These are phyloP conservation scores for Athalia rosae DNA, from an alignment of 2,888 invertebrate genomes.

Conservation along the genomic window DNA sequence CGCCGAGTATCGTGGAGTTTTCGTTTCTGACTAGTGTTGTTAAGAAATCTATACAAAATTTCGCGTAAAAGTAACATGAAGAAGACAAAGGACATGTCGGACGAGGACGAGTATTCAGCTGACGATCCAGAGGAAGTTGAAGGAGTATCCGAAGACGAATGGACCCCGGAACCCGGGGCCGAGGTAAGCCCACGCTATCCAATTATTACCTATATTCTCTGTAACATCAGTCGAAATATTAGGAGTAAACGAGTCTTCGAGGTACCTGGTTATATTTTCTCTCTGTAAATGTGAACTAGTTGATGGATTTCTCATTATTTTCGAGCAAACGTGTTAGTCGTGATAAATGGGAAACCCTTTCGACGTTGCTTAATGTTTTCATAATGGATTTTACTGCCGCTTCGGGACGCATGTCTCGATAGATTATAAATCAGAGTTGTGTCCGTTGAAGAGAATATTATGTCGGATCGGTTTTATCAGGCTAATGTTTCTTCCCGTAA, in stretches of 20 bases:
- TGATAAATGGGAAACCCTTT: no score
- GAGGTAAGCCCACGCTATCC: slow-evolving; percentile 64
- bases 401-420: no score
- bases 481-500: background rate
- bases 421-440: no score
- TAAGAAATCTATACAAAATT: slow-evolving; percentile 60
- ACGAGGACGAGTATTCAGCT: slow-evolving; percentile 71
- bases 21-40: slow-evolving; percentile 51
- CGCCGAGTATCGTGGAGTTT: slow-evolving; percentile 31
- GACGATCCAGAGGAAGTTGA: slow-evolving; percentile 74
- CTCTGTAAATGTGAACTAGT: no score
- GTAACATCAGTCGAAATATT: background rate
- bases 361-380: no score
- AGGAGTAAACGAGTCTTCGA: no score
- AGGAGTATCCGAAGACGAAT: slow-evolving; percentile 73
- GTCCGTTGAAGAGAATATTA: background rate
- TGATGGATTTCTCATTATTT: no score
- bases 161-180: slow-evolving; percentile 69
- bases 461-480: background rate
- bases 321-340: no score
- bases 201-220: slow-evolving; percentile 43
- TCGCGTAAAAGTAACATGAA: slow-evolving; percentile 70
- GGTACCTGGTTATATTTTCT: no score
- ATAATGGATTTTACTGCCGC: no score
- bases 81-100: slow-evolving; percentile 71